Evolutionary conservation across 2,888 invertebrate genomes (phyloP), one percentile per base, ranked within the genome.

Genomic region (Leucophenga maculata): DNA sequence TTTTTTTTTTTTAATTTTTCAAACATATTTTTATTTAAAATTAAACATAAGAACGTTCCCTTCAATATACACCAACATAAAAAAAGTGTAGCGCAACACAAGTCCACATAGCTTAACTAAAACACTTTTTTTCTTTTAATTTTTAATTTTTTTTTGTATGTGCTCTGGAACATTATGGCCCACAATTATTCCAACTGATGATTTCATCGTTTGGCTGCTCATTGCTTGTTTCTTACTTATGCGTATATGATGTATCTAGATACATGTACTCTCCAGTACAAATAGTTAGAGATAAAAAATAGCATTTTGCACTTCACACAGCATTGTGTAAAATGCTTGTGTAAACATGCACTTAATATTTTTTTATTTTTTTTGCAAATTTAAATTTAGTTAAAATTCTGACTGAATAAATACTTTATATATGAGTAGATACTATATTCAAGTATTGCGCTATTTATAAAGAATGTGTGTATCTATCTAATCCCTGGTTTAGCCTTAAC

Each of bases 151-250:
- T 39, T 39, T 39, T 39, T 11, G 9, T 39, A 39, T 39, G 8
- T 72, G 65, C 46, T 54, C 48, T 68, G 76, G 72, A 80, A 82
- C 82, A 74, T 74, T 77, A 57, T 18, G 46, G 4, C 14, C 46
- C 62, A 64, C 78, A 80, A 75, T 78, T 76, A 83, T 82, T 83
- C 74, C 73, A 75, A 75, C 74, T 78, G 80, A 81, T 81, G 80
- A 81, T 84, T 81, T 81, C 80, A 81, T 81, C 78, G 67, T 46
- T 18, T 8, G 6, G 11, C 8, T 39, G 11, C 39, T 39, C 39
- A 39, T 55, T 22, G 14, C 18, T 55, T 55, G 9, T 22, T 55
- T 55, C 22, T 55, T 55, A 22, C 13, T 18, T 22, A 20, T 22
- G 20, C 55, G 60, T 39, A 26, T n/a, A n/a, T n/a, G n/a, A n/a